A percentile compares a stretch with the other conserved stretches of the same genome.
These are phyloP conservation scores for Entelurus aequoreus DNA, from an alignment of 2,113 vertebrate genomes.

Conservation along the genomic window DNA sequence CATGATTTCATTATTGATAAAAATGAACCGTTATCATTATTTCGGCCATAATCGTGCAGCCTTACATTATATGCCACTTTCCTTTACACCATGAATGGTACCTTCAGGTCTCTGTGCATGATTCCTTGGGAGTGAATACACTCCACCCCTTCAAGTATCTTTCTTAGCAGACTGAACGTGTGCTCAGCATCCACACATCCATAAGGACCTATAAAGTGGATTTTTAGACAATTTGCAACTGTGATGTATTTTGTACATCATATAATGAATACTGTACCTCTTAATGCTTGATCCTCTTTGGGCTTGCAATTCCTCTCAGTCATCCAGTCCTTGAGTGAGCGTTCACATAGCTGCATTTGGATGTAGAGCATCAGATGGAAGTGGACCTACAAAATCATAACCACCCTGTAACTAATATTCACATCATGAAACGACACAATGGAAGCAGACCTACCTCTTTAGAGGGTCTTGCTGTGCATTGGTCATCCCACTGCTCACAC, in stretches of 20 bases:
- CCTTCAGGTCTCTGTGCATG: slow-evolving; percentile 96
- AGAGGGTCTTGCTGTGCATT: slow-evolving; percentile 30
- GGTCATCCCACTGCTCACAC: slow-evolving; percentile 46
- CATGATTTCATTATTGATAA: too few species aligned
- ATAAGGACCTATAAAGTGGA: slow-evolving; percentile 70
- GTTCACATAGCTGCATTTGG: slow-evolving; percentile 96
- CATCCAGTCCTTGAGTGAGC: slow-evolving; percentile 93
- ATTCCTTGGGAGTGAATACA: slow-evolving; percentile 91
- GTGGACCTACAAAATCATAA: slow-evolving; percentile 68
- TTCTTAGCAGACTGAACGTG: slow-evolving; percentile 78
- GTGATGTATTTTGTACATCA: not conserved
- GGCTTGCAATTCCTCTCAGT: slow-evolving; percentile 73
- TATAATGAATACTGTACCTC: slow-evolving; percentile 39
- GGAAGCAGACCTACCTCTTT: slow-evolving; percentile 48
- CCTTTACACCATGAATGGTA: slow-evolving; percentile 43
- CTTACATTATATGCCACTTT: not conserved
- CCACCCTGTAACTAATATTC: too few species aligned
- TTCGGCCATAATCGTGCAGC: too few species aligned
- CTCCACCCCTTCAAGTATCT: slow-evolving; percentile 84
- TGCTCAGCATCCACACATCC: slow-evolving; percentile 68
- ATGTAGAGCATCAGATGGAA: slow-evolving; percentile 93
- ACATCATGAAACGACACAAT: too few species aligned
- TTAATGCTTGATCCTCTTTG: slow-evolving; percentile 28
- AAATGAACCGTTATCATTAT: too few species aligned
- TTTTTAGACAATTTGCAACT: not conserved